Conservation (phyloP, 30 jellyfish, hydroid and myxozoan species). For the Catostylus mosaicus region DNA sequence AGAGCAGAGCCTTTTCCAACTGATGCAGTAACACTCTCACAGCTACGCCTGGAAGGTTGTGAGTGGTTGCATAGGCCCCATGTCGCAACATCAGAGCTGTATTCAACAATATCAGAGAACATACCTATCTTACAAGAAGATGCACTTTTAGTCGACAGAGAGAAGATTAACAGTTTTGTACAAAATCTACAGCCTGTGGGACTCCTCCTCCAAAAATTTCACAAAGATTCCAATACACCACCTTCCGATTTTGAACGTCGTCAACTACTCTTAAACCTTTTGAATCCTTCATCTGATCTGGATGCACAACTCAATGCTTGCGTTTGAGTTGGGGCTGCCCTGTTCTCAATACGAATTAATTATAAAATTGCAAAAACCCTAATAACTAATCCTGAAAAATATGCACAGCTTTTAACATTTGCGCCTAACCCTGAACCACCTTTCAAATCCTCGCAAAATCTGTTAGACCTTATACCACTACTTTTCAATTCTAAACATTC, state of each 20-base stretch:
- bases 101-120: conserved; percentile 1
- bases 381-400: neutral
- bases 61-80: conserved; percentile 35
- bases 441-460: conserved; percentile 12
- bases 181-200: neutral
- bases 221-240: neutral
- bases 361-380: conserved; percentile 14
- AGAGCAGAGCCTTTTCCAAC: conserved; percentile 3
- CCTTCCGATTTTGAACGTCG: neutral
- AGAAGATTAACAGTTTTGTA: neutral
- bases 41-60: conserved; percentile 28
- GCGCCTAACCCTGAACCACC: conserved; percentile 23
- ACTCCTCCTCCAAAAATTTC: neutral
- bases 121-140: neutral
- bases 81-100: conserved; percentile 14
- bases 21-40: neutral
- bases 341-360: conserved; percentile 3
- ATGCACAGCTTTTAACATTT: neutral
- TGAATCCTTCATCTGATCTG: neutral
- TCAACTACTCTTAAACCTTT: neutral
- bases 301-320: neutral
- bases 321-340: conserved; percentile 18
- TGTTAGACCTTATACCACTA: conserved; percentile 4
- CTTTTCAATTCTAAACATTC: neutral
- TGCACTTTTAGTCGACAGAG: neutral